Conservation (phyloP, 2,797 vertebrate genomes). For the Synaphobranchus kaupii region DNA sequence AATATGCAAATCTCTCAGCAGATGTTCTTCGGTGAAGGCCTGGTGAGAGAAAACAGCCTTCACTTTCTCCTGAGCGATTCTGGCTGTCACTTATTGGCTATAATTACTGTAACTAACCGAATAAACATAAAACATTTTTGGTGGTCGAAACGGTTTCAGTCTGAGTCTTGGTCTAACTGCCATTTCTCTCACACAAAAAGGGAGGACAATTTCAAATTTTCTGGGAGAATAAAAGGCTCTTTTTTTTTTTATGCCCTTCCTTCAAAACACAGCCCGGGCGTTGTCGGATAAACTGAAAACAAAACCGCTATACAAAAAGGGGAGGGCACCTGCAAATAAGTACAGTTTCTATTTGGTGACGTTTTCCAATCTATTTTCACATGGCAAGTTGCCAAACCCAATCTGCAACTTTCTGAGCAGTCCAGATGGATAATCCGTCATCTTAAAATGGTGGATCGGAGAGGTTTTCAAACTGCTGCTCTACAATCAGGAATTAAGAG, state of each 20-base stretch:
- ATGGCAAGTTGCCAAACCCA: conserved; percentile 14
- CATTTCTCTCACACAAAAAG: conserved; percentile 95
- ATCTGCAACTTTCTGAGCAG: conserved; percentile 21
- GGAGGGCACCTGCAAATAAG: conserved; percentile 24
- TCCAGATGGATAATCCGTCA: conserved; percentile 23
- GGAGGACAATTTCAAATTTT: conserved; percentile 89
- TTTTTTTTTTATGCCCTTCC: conserved; percentile 59
- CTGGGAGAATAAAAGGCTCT: conserved; percentile 89
- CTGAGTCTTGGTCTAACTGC: conserved; percentile 89
- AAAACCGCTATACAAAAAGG: background rate
- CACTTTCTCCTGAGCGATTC: conserved; percentile 98
- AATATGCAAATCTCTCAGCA: conserved; percentile 99
- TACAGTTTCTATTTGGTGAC: conserved; percentile 4
- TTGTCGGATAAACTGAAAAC: background rate
- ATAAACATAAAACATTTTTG: conserved; percentile 93
- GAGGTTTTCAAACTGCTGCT: conserved; percentile 78
- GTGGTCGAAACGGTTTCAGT: conserved; percentile 94
- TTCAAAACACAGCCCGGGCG: conserved; percentile 15
- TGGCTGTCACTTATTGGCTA: conserved; percentile 99
- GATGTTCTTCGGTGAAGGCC: conserved; percentile 99
- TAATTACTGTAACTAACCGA: conserved; percentile 99
- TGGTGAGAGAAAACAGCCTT: conserved; percentile 89
- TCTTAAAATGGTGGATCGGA: conserved; percentile 8
- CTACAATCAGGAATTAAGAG: conserved; percentile 61
- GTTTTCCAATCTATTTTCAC: conserved; percentile 7